Evolutionary conservation across 2,113 vertebrate genomes (phyloP), one percentile per base, ranked within the genome.

Genomic region (Vidua chalybeata): DNA sequence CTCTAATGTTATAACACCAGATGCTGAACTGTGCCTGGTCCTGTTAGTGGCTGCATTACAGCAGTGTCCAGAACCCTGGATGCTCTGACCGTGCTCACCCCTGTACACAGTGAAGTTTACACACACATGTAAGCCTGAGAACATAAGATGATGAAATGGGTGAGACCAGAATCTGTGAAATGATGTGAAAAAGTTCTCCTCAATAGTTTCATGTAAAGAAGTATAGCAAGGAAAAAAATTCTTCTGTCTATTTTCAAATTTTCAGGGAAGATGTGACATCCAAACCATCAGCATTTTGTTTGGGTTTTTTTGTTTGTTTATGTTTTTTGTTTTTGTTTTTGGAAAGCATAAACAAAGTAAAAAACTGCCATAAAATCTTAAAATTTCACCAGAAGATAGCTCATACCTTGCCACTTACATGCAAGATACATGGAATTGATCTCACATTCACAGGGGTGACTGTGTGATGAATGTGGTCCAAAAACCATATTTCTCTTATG

Each of bases 401-500:
- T 90, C 46, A 52, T 19, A 27, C 52, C 13, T 89, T 90, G 55
- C 43, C 11, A 10, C 20, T 90, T 51, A 26, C 20, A 4, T 68
- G 26, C 41, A 78, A 51, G 48, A 46, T 24, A 45, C 3, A 10
- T 43, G 64, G 37, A 45, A 49, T 5, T 23, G 27, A 23, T 43
- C 27, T 69, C 56, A 55, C 8, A 35, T 0, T 43, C 26, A 37
- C 17, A 39, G 15, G 20, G 6, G 15, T 51, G 35, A 63, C 7
- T 46, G 8, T 59, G 48, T 74, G 35, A 71, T 1, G 1, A 45
- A 48, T 22, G 6, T 43, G 6, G 10, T 68, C 22, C 21, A 62
- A 64, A 93, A 22, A 2, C 0, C 2, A 0, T 46, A 33, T 71
- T 90, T 80, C 16, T 51, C 13, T 63, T 27, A 12, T 6, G 7